Conservation (phyloP, 2,888 invertebrate species). For the Hirtodrosophila trivittata region DNA sequence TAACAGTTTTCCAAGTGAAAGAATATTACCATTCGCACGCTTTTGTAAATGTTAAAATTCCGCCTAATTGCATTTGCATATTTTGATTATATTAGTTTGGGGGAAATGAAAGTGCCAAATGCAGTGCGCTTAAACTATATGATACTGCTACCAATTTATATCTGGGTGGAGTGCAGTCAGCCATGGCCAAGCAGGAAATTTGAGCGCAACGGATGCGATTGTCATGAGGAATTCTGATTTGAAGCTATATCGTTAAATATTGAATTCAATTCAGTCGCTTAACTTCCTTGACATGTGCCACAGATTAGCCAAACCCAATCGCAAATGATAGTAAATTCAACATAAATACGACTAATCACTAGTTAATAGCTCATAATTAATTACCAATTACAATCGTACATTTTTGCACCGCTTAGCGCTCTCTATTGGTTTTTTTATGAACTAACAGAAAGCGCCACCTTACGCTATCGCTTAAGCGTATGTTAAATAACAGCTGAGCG, state of each 20-base stretch:
- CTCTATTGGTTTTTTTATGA: background rate
- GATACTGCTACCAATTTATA: slow-evolving; percentile 10
- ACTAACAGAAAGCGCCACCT: background rate
- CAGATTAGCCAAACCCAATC: slow-evolving; percentile 7
- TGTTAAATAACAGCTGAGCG: background rate
- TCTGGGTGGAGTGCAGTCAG: slow-evolving; percentile 13
- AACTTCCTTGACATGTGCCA: slow-evolving; percentile 8
- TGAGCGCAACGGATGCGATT: slow-evolving; percentile 43
- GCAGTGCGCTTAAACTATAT: slow-evolving; percentile 49
- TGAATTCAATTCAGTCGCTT: slow-evolving; percentile 14
- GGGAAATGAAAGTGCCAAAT: slow-evolving; percentile 71
- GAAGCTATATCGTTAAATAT: slow-evolving; percentile 25
- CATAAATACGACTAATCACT: slow-evolving; percentile 5
- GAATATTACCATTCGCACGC: slow-evolving; percentile 32
- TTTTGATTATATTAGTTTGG: slow-evolving; percentile 64
- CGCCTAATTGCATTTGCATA: slow-evolving; percentile 74
- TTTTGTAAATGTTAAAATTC: slow-evolving; percentile 48
- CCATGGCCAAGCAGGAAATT: slow-evolving; percentile 45
- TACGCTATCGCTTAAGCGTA: background rate
- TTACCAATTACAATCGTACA: slow-evolving; percentile 11
- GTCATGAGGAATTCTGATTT: slow-evolving; percentile 15
- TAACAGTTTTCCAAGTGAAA: slow-evolving; percentile 26
- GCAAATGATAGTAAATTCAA: background rate
- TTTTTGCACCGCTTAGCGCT: slow-evolving; percentile 14
- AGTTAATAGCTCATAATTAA: slow-evolving; percentile 2